These are phyloP conservation scores for Nasonia vitripennis DNA, from an alignment of 1,140 invertebrate species.

Conservation along the genomic window DNA sequence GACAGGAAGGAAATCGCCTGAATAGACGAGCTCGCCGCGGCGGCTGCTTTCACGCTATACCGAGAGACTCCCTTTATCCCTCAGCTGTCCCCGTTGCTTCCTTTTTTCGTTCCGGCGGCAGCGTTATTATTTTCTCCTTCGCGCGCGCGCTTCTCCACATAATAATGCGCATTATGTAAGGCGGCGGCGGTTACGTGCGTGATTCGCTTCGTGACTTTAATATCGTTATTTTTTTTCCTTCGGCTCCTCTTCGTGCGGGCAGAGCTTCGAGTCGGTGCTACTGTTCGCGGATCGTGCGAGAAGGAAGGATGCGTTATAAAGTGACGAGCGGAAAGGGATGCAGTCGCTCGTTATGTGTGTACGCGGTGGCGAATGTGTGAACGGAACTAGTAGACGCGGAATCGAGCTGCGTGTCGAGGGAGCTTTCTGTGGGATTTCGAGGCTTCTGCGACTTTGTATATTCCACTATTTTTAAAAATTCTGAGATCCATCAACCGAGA, in stretches of 20 bases:
- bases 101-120: not conserved
- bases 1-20: conserved; percentile 49
- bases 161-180: conserved; percentile 34
- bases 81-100: not conserved
- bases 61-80: conserved; percentile 6
- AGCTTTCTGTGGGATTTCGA: not conserved
- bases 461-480: too few relatives aligned
- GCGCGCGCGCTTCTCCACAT: not conserved
- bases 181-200: conserved; percentile 17
- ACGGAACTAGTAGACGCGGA: conserved; percentile 31
- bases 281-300: not conserved
- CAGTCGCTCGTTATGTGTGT: not conserved
- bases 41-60: conserved; percentile 14
- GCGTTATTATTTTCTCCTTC: conserved; percentile 3
- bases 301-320: conserved; percentile 14
- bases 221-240: conserved; percentile 29
- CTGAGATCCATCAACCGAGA: too few relatives aligned
- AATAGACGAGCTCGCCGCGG: conserved; percentile 10
- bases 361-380: not conserved
- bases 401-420: not conserved
- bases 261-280: not conserved
- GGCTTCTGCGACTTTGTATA: not conserved
- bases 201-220: conserved; percentile 45
- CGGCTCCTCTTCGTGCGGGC: not conserved
- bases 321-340: conserved; percentile 6